These are phyloP conservation scores for Muntiacus muntjak DNA, from an alignment of 2,113 vertebrate genomes.

Conservation along the genomic window DNA sequence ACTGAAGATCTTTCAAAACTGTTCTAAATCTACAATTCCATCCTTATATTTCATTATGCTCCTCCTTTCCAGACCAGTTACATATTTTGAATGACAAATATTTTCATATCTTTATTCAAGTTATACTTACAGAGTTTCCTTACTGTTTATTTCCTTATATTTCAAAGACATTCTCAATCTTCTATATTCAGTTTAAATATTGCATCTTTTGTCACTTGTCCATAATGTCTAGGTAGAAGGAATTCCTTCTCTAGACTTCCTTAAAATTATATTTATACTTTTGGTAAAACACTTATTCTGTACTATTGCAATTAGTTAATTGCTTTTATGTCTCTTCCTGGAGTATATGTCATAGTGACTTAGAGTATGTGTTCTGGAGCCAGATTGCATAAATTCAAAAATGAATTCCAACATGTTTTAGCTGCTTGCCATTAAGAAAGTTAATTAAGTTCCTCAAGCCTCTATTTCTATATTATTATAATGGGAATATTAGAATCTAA, in stretches of 20 bases:
- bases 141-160: background rate
- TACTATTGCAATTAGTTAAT: background rate
- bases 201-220: background rate
- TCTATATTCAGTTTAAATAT: background rate
- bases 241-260: background rate
- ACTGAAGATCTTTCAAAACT: background rate
- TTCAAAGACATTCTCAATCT: background rate
- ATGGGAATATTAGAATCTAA: background rate
- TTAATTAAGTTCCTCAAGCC: background rate
- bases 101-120: background rate
- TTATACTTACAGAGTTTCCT: background rate
- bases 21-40: background rate
- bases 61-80: background rate
- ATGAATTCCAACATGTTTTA: accelerated
- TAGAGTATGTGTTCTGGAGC: background rate
- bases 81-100: background rate
- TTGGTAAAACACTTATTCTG: background rate
- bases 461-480: background rate
- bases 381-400: background rate
- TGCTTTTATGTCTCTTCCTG: background rate
- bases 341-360: background rate
- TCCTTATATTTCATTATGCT: background rate
- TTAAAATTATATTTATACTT: constrained; percentile 4
- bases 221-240: background rate
- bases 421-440: background rate